Conservation (phyloP, 2,797 vertebrate species). For the Enteromius anoplus region DNA sequence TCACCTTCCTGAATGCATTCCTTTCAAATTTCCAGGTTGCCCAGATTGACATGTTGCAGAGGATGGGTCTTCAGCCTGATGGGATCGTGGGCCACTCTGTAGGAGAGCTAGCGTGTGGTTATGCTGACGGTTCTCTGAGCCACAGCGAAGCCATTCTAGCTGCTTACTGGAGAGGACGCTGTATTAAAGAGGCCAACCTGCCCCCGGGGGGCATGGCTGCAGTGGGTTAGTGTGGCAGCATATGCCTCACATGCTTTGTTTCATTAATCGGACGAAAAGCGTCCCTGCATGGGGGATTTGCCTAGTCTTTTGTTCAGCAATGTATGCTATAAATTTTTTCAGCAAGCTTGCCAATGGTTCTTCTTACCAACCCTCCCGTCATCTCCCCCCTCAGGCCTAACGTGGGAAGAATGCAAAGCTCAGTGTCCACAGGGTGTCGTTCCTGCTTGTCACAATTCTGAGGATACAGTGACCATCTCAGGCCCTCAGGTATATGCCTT, state of each 20-base stretch:
- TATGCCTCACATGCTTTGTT: neutral
- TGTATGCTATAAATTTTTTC: constrained; percentile 10
- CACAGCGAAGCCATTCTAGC: constrained; percentile 87
- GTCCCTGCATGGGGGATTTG: constrained; percentile 7
- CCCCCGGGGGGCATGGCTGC: constrained; percentile 94
- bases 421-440: constrained; percentile 89
- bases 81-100: constrained; percentile 96
- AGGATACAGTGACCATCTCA: constrained; percentile 93
- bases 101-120: constrained; percentile 94
- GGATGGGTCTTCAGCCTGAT: constrained; percentile 86
- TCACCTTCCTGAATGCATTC: neutral
- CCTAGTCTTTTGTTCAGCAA: constrained; percentile 29
- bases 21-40: constrained; percentile 80
- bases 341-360: neutral
- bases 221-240: constrained; percentile 80
- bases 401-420: constrained; percentile 90
- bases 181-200: constrained; percentile 90
- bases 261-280: neutral
- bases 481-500: constrained; percentile 85
- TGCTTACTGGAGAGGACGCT: constrained; percentile 93
- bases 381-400: constrained; percentile 80
- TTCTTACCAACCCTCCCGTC: neutral
- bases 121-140: constrained; percentile 89
- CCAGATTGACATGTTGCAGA: constrained; percentile 88
- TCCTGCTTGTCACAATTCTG: constrained; percentile 94